These are phyloP conservation scores for Spondyliosoma cantharus DNA, from an alignment of 2,797 vertebrate species.

Conservation along the genomic window DNA sequence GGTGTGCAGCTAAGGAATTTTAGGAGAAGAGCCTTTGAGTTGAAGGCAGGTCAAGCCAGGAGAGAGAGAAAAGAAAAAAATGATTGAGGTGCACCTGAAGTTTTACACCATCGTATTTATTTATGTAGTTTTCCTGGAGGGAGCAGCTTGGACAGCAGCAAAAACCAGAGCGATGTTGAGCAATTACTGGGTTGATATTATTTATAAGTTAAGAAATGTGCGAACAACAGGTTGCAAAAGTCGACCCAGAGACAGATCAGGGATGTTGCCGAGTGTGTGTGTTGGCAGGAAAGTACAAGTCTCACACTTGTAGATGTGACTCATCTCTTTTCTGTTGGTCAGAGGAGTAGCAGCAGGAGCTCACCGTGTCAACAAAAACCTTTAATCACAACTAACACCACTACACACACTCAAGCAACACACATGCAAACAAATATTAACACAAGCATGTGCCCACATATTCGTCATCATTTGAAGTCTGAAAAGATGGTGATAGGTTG, in stretches of 20 bases:
- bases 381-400: constrained; percentile 31
- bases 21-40: constrained; percentile 34
- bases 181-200: constrained; percentile 3
- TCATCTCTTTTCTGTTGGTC: constrained; percentile 50
- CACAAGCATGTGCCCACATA: constrained; percentile 2
- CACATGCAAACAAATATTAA: constrained; percentile 43
- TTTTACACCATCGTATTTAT: constrained; percentile 53
- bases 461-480: background rate
- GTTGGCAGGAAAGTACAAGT: constrained; percentile 20
- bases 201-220: background rate
- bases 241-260: background rate
- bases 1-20: constrained; percentile 59
- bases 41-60: constrained; percentile 54
- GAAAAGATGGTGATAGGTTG: constrained; percentile 4
- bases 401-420: constrained; percentile 20
- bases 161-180: constrained; percentile 22
- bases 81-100: constrained; percentile 59
- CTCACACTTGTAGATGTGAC: constrained; percentile 34
- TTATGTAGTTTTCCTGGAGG: constrained; percentile 60
- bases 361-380: constrained; percentile 43
- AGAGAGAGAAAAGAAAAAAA: constrained; percentile 33
- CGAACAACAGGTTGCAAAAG: background rate
- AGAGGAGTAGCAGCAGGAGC: constrained; percentile 24
- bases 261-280: background rate
- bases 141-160: constrained; percentile 14